Conservation (phyloP, 2,113 vertebrate species). For the Sula dactylatra region DNA sequence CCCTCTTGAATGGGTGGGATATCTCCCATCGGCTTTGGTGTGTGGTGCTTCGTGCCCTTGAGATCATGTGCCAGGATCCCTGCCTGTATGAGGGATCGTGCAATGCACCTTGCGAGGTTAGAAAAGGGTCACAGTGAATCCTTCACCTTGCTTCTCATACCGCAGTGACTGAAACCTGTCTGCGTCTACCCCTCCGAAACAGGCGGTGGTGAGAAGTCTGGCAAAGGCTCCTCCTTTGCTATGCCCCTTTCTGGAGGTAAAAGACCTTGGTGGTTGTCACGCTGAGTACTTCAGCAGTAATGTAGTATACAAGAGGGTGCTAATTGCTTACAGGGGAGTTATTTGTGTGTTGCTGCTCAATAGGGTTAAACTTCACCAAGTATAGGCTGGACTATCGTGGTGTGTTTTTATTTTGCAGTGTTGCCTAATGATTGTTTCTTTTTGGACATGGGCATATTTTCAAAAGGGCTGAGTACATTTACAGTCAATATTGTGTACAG, state of each 20-base stretch:
- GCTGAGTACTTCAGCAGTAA: rapidly evolving
- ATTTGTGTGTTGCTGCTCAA: rapidly evolving
- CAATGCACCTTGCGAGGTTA: rapidly evolving
- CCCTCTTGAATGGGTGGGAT: background rate
- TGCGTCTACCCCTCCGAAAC: background rate
- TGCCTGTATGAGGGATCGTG: rapidly evolving
- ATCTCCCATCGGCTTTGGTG: rapidly evolving
- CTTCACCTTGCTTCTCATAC: background rate
- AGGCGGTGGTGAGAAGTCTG: background rate
- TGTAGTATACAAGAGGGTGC: background rate
- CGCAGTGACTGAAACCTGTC: background rate
- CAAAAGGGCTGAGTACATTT: background rate
- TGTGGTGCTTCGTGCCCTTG: background rate
- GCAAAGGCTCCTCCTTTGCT: background rate
- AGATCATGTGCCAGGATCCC: background rate
- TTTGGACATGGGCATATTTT: background rate
- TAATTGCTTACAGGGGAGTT: background rate
- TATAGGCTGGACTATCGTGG: rapidly evolving
- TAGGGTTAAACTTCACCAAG: background rate
- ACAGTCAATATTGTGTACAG: background rate
- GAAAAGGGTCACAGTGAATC: rapidly evolving
- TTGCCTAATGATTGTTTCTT: background rate
- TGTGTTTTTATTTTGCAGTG: background rate
- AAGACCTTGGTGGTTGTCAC: background rate
- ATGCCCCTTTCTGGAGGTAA: too few relatives aligned